Percentiles rank a stretch among this genome's conserved stretches.
Conservation (phyloP, 2,888 invertebrate species). For the Drosophila paramelanica region DNA sequence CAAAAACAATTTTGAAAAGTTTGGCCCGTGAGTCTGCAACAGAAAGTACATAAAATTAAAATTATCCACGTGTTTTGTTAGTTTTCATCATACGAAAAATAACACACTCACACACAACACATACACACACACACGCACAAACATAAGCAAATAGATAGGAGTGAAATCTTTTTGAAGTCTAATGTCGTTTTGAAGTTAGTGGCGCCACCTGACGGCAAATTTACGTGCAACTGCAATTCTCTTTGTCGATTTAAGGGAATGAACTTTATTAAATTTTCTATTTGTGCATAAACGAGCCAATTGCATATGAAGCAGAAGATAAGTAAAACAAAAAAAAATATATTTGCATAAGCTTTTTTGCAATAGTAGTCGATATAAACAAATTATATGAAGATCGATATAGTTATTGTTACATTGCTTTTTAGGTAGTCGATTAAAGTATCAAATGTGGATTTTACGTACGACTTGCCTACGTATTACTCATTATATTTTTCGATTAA, state of each 20-base stretch:
- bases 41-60: conserved; percentile 73
- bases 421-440: too few species aligned
- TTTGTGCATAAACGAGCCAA: not conserved
- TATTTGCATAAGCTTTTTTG: too few species aligned
- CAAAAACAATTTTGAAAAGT: conserved; percentile 73
- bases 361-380: too few species aligned
- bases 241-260: conserved; percentile 62
- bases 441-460: too few species aligned
- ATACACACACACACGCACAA: conserved; percentile 4
- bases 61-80: conserved; percentile 72
- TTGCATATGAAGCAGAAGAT: not conserved
- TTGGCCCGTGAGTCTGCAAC: conserved; percentile 62
- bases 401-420: too few species aligned
- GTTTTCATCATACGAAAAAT: conserved; percentile 43
- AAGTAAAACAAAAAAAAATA: too few species aligned
- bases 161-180: conserved; percentile 35
- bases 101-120: conserved; percentile 3
- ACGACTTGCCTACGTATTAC: too few species aligned
- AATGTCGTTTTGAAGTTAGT: conserved; percentile 20
- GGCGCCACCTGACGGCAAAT: conserved; percentile 36
- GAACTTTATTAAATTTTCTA: conserved; percentile 54
- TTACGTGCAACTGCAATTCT: conserved; percentile 27
- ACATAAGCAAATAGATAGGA: conserved; percentile 19
- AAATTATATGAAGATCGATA: too few species aligned
- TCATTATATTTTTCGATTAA: not conserved